Evolutionary conservation across 2,113 vertebrate species (phyloP).

Genomic region (Choloepus hoffmanni): DNA sequence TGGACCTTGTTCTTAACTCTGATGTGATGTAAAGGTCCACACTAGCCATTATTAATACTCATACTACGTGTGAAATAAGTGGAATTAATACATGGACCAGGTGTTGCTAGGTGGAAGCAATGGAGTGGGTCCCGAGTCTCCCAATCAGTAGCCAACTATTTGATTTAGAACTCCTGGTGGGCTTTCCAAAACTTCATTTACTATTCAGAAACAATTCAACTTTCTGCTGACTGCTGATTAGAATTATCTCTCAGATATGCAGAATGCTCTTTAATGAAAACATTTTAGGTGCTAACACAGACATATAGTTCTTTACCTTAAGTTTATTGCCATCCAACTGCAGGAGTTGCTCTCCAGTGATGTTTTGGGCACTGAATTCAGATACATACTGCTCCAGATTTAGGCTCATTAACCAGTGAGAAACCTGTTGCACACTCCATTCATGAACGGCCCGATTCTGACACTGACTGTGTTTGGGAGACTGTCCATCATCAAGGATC

Average conservation of each 20-base stretch:
- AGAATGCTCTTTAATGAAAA: slow-evolving; percentile 8
- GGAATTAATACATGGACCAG: neutral
- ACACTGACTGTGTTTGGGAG: slow-evolving; percentile 91
- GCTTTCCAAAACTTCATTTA: neutral
- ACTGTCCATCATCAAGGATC: slow-evolving; percentile 94
- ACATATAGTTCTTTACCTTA: slow-evolving; percentile 89
- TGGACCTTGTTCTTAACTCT: neutral
- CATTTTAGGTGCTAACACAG: slow-evolving; percentile 31
- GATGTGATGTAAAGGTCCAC: neutral
- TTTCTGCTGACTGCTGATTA: neutral
- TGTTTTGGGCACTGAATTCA: slow-evolving; percentile 95
- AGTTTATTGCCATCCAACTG: slow-evolving; percentile 93
- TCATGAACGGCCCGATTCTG: slow-evolving; percentile 91
- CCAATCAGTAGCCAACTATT: neutral
- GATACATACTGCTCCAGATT: slow-evolving; percentile 94
- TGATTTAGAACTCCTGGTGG: neutral
- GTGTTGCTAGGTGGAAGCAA: neutral
- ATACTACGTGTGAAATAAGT: neutral
- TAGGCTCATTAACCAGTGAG: slow-evolving; percentile 94
- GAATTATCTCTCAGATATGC: neutral
- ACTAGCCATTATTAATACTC: neutral
- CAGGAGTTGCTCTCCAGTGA: slow-evolving; percentile 94
- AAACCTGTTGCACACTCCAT: slow-evolving; percentile 96
- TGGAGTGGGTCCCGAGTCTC: neutral
- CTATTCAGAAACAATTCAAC: neutral